Evolutionary conservation across 2,888 invertebrate species (phyloP), one percentile per base, ranked within the genome.

Genomic region (Doris montereyensis): DNA sequence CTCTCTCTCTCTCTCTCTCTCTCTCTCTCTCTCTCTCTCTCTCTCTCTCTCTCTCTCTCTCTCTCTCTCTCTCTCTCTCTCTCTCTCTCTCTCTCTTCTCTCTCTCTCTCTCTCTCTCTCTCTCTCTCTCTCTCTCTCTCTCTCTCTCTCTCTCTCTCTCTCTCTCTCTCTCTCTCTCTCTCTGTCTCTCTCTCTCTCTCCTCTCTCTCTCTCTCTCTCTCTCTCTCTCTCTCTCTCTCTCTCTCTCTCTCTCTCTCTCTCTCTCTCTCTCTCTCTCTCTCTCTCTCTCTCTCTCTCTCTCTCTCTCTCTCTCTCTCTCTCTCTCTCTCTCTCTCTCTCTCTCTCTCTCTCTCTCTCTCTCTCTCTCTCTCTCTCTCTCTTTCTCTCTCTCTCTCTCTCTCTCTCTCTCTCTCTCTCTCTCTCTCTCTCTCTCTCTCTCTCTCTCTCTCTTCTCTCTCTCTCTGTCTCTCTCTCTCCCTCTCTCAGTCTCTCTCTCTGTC

Each of bases 341-440:
- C 21, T n/a, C 21, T 62, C 62, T 62, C 62, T 62, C 21, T n/a
- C 21, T 62, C 62, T 62, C 21, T n/a, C 21, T 62, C 62, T 62
- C 21, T n/a, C 21, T 62, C 62, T 62, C 21, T n/a, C 21, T 62
- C 62, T 62, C 62, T 62, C 62, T 62, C 21, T 62, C 62, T 62
- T 24, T n/a, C 21, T 62, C 62, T 62, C 21, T n/a, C 21, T 62
- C 62, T 62, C 21, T n/a, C 21, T 62, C 62, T 62, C 21, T n/a
- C 21, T 62, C 62, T 62, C 21, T n/a, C 21, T 62, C 62, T 62
- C 35, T 8, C 35, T 72, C 72, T 72, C 17, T n/a, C 21, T 72
- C 52, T 72, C 35, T 35, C 21, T 41, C 34, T 35, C 17, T 10
- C 17, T 41, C 52, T 41, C 5, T 41, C 52, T 41, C 5, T 41